Base-by-base conservation (phyloP, 2,113 vertebrate genomes). In the Garra rufa region DNA sequence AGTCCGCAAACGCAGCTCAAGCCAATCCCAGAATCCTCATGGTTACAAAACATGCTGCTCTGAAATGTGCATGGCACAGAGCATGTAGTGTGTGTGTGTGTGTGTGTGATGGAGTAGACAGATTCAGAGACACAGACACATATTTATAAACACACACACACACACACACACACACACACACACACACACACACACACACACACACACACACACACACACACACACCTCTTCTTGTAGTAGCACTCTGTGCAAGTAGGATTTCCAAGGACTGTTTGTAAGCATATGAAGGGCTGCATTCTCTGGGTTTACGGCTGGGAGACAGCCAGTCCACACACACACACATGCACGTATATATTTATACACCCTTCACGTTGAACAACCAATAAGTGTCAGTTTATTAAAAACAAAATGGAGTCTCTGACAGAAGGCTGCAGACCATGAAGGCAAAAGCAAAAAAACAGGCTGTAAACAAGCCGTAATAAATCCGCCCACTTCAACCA, bases 241-340 rank as follows among this genome's bases (percentile, higher is more conserved):
- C 48, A 8, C 78, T 48, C 59, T 67, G 77, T 63, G 57, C 3
- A 46, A 67, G 17, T 41, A 19, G 48, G 63, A 69, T 82, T 82
- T 82, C 59, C 85, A 86, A 76, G 63, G 79, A 82, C 46, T 86
- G 80, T 86, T 83, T 86, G 85, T 86, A 86, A 86, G 85, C 78
- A 86, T 71, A 83, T 85, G 83, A 85, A 85, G 83, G 80, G 86
- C 73, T 74, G 74, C 86, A 87, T 85, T 87, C 86, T 87, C 76
- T 81, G 50, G 43, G 52, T 59, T 46, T 26, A 65, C 59, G 15
- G 83, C 73, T 77, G 76, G 83, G 61, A 82, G 74, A 70, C 80
- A 57, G 80, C 81, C 75, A 75, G 83, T 74, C 43, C 71, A 82
- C 75, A 83, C 81, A 84, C 74, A 84, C 74, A 78, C 76, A 80